phyloP scores from a whole-genome alignment of 2,888 invertebrate genomes.

The Agrotis clavis region DNA sequence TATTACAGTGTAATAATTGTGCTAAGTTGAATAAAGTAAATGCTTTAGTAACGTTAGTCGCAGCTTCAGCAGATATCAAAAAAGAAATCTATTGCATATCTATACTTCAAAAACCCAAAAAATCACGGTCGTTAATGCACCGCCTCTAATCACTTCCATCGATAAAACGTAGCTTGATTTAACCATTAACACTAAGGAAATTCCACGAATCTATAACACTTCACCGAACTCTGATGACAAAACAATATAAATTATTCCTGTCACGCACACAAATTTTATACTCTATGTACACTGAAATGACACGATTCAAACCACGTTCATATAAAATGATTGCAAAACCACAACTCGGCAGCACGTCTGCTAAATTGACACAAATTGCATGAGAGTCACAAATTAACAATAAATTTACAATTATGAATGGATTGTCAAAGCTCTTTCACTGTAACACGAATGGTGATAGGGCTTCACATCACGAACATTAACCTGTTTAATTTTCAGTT shows the following conservation, averaged over 20 bases:
- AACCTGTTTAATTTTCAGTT: conserved; percentile 70
- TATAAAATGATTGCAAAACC: conserved; percentile 76
- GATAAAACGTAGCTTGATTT: conserved; percentile 84
- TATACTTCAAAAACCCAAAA: conserved; percentile 83
- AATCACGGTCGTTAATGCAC: conserved; percentile 89
- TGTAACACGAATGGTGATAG: conserved; percentile 64
- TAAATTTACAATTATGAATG: conserved; percentile 67
- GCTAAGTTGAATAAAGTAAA: conserved; percentile 53
- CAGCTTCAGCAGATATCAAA: conserved; percentile 81
- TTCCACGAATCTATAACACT: conserved; percentile 88
- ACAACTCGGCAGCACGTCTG: conserved; percentile 79
- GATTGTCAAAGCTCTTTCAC: conserved; percentile 65
- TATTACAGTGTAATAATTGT: conserved; percentile 36
- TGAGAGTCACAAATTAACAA: conserved; percentile 80
- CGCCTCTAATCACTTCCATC: conserved; percentile 86
- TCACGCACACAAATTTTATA: conserved; percentile 78
- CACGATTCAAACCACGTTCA: conserved; percentile 74
- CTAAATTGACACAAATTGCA: conserved; percentile 85
- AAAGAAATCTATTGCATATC: conserved; percentile 81
- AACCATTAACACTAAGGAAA: conserved; percentile 85
- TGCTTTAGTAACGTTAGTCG: conserved; percentile 52
- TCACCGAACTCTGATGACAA: conserved; percentile 69
- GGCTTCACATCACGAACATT: conserved; percentile 62
- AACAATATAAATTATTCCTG: conserved; percentile 67
- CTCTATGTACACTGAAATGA: conserved; percentile 75